Percentiles rank a stretch among this genome's conserved stretches.
Evolutionary conservation across 1,140 invertebrate species (phyloP).

Genomic region (Ceratina calcarata): DNA sequence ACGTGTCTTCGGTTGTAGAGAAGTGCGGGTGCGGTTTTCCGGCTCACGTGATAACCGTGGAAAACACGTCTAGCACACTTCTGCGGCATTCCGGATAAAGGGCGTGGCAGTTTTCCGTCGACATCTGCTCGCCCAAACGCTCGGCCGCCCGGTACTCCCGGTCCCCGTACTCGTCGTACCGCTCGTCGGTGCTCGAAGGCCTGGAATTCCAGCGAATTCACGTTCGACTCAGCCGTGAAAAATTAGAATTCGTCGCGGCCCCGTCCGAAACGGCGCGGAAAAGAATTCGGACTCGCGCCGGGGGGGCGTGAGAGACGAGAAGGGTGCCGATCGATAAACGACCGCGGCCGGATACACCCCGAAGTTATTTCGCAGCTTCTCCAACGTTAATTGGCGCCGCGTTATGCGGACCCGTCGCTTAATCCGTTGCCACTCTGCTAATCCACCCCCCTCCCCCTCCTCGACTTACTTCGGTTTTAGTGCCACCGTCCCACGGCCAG

Average conservation of each 20-base stretch:
- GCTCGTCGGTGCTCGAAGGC: conserved; percentile 76
- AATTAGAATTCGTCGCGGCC: conserved; percentile 38
- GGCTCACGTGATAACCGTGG: conserved; percentile 59
- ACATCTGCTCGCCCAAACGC: conserved; percentile 69
- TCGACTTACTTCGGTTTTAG: conserved; percentile 6
- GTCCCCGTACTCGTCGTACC: conserved; percentile 74
- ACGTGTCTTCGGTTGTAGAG: background rate
- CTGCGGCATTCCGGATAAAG: conserved; percentile 77
- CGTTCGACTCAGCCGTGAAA: conserved; percentile 40
- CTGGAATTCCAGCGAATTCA: conserved; percentile 69
- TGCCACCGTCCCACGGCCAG: background rate
- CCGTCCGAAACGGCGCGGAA: background rate
- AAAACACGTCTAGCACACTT: conserved; percentile 77
- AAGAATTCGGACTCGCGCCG: conserved; percentile 5
- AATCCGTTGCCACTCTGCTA: conserved; percentile 17
- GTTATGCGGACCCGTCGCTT: conserved; percentile 26
- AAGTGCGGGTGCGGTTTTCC: no score
- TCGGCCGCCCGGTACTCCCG: conserved; percentile 77
- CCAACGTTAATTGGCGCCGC: conserved; percentile 29
- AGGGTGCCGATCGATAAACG: conserved; percentile 31
- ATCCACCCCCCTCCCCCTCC: conserved; percentile 12
- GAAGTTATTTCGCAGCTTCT: conserved; percentile 31
- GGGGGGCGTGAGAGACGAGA: background rate
- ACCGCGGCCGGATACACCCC: conserved; percentile 23
- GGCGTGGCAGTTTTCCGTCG: conserved; percentile 74